phyloP scores from a whole-genome alignment of 2,888 invertebrate species.

The Biston betularia region DNA sequence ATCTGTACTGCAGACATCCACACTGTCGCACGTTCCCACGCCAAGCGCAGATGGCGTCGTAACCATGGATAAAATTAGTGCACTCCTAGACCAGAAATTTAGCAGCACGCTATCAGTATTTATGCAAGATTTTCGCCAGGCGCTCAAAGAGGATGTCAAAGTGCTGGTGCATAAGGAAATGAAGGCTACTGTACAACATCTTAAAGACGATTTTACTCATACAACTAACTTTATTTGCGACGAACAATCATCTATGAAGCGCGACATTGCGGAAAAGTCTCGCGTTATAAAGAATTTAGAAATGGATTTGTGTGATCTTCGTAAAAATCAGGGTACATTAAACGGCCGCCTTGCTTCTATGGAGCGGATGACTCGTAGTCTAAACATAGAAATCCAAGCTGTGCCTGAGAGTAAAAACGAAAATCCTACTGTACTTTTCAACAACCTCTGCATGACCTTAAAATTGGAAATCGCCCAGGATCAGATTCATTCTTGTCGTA shows the following conservation, averaged over 20 bases:
- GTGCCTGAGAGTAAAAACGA: slow-evolving; percentile 11
- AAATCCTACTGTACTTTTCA: not conserved
- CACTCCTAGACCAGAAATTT: slow-evolving; percentile 8
- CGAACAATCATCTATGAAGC: slow-evolving; percentile 3
- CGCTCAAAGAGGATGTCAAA: slow-evolving; percentile 6
- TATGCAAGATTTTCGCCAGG: slow-evolving; percentile 3
- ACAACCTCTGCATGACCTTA: not conserved
- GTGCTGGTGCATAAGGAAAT: slow-evolving; percentile 1
- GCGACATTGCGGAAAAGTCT: not conserved
- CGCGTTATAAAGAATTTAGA: not conserved
- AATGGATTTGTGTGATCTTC: not conserved
- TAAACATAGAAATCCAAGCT: slow-evolving; percentile 24
- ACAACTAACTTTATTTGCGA: slow-evolving; percentile 14
- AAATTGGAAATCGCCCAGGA: not conserved
- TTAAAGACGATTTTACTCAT: slow-evolving; percentile 13
- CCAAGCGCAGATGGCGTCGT: not conserved
- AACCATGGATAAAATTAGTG: slow-evolving; percentile 17
- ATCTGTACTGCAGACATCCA: not conserved
- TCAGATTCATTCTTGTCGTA: not conserved
- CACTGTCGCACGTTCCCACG: not conserved
- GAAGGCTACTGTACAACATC: not conserved
- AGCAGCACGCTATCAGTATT: not conserved
- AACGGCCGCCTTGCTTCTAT: slow-evolving; percentile 5
- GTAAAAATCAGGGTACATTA: not conserved
- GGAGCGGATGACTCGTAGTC: slow-evolving; percentile 20